Evolutionary conservation across 2,113 vertebrate genomes (phyloP), one percentile per base, ranked within the genome.

Genomic region (Okapia johnstoni): DNA sequence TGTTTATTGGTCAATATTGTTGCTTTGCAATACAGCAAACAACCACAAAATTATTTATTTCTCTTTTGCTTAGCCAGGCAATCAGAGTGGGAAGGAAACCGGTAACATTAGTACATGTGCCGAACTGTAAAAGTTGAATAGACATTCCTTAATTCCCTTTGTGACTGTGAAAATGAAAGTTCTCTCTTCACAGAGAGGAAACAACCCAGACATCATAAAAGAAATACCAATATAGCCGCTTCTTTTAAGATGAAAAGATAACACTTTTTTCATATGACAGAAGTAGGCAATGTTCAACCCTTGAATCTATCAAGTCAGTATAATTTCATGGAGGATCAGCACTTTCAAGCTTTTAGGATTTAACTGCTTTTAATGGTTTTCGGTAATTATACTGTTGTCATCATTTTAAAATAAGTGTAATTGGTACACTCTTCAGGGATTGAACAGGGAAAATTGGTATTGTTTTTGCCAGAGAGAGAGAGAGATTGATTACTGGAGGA

Each of bases 301-400:
- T 46, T 33, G 40, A 83, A 43, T 92, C 79, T 80, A 84, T 94
- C 48, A 33, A 50, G 77, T 97, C 50, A 84, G 63, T 52, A 40
- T 88, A 61, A 79, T 93, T 96, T 96, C 57, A 33, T 17, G 26
- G 46, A 46, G 55, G 57, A 46, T 43, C 52, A 58, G 25, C 19
- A 33, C 63, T 79, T 79, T 52, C 19, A 57, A 25, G 30, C 60
- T 83, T 92, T 93, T 80, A 26, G 30, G 57, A 95, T 94, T 94
- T 83, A 93, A 91, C 81, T 80, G 36, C 25, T 70, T 91, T 97
- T 66, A 88, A 85, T 54, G 14, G 40, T 63, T 96, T 79, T 90
- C 30, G 15, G 61, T 93, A 73, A 93, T 96, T 80, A 50, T 16
- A 79, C 40, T 73, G 8, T 48, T 81, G 30, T 43, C 57, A 91